Percentiles rank a stretch among this genome's conserved stretches.
Evolutionary conservation across 2,113 vertebrate genomes (phyloP).

Genomic region (Tachysurus vachellii): DNA sequence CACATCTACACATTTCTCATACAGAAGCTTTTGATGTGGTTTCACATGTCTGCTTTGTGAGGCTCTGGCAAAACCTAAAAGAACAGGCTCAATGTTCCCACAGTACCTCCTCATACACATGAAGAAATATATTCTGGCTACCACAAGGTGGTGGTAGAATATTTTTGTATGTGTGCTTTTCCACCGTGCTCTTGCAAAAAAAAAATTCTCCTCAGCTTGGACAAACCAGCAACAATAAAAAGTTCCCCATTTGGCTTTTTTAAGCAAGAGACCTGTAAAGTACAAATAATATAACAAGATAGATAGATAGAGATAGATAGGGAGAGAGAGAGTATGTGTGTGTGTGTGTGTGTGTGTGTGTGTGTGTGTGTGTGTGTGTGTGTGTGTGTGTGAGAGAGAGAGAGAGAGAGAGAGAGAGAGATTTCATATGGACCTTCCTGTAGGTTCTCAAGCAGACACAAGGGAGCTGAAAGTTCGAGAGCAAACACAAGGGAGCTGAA

Average conservation of each 20-base stretch:
- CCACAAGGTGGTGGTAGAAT: conserved; percentile 69
- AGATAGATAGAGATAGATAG: background rate
- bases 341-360: too few relatives aligned
- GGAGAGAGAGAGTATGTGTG: background rate
- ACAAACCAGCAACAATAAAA: background rate
- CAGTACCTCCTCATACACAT: background rate
- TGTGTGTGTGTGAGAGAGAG: background rate
- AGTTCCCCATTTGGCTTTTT: background rate
- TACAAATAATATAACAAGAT: background rate
- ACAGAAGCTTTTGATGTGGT: background rate
- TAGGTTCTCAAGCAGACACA: background rate
- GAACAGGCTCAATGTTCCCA: background rate
- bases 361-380: too few relatives aligned
- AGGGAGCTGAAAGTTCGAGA: background rate
- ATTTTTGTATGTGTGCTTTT: conserved; percentile 15
- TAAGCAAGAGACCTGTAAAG: conserved; percentile 4
- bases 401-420: background rate
- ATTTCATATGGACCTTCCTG: background rate
- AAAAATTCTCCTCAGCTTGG: background rate
- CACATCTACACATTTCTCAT: background rate
- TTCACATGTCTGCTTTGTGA: conserved; percentile 10
- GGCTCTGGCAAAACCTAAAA: background rate
- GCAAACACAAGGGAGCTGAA: background rate
- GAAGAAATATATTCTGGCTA: background rate
- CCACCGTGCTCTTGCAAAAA: too few relatives aligned